Evolutionary conservation across 2,113 vertebrate species (phyloP).

Genomic region (Gambusia affinis): DNA sequence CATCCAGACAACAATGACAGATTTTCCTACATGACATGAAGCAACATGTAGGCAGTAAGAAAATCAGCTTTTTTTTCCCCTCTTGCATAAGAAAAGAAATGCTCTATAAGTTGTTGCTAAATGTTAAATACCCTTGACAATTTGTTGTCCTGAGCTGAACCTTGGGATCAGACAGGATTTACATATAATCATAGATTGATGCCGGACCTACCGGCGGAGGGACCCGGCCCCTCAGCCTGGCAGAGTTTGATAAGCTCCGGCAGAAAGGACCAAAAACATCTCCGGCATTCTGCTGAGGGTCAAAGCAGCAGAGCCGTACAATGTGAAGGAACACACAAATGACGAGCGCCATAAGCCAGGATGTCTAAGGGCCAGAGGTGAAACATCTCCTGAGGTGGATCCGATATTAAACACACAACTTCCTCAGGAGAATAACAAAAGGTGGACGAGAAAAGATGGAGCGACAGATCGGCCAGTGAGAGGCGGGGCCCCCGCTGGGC

Average conservation of each 20-base stretch:
- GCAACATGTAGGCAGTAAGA: background rate
- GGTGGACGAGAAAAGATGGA: too few relatives aligned
- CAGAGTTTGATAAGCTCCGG: background rate
- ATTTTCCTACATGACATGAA: too few relatives aligned
- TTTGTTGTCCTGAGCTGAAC: background rate
- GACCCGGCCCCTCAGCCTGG: background rate
- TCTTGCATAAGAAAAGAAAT: too few relatives aligned
- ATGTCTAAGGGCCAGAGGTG: too few relatives aligned
- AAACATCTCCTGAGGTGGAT: too few relatives aligned
- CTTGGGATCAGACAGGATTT: conserved; percentile 6
- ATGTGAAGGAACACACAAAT: too few relatives aligned
- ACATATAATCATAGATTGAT: background rate
- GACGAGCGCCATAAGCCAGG: too few relatives aligned
- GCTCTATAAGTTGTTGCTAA: background rate
- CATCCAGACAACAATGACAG: too few relatives aligned
- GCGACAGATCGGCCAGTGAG: too few relatives aligned
- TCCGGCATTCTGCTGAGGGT: background rate
- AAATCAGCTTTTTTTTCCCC: background rate
- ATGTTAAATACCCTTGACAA: background rate
- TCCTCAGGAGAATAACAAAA: too few relatives aligned
- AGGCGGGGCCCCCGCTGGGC: too few relatives aligned
- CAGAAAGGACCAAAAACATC: background rate
- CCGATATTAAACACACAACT: too few relatives aligned
- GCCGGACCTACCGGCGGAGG: background rate
- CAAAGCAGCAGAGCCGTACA: background rate